Conservation (phyloP, 2,888 invertebrate genomes). For the Leucozona laternaria region DNA sequence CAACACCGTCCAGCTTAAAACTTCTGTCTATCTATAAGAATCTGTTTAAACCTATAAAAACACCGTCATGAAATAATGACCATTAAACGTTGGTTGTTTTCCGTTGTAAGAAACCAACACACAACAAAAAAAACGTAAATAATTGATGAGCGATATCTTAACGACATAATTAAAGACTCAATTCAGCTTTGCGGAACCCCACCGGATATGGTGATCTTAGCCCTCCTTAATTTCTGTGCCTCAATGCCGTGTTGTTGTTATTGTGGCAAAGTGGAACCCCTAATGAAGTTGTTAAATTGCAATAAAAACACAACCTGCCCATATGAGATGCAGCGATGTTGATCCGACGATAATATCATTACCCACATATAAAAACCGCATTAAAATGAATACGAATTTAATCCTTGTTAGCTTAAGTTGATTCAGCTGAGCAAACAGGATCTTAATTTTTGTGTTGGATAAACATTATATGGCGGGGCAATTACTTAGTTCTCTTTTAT, state of each 20-base stretch:
- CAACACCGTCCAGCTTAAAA: background rate
- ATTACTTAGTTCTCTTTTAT: background rate
- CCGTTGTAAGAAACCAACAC: background rate
- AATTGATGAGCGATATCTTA: slow-evolving; percentile 64
- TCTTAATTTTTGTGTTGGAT: background rate
- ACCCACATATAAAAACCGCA: slow-evolving; percentile 10
- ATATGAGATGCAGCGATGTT: slow-evolving; percentile 10
- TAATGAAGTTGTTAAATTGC: slow-evolving; percentile 65
- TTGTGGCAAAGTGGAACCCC: slow-evolving; percentile 12
- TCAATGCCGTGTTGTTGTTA: slow-evolving; percentile 11
- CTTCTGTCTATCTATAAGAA: background rate
- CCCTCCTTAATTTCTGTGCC: slow-evolving; percentile 15
- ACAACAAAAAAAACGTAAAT: background rate
- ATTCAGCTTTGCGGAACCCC: slow-evolving; percentile 36
- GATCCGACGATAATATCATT: slow-evolving; percentile 7
- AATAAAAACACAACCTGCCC: slow-evolving; percentile 55
- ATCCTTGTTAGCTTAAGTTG: slow-evolving; percentile 37
- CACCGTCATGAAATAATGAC: background rate
- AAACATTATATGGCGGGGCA: slow-evolving; percentile 14
- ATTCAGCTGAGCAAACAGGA: slow-evolving; percentile 21
- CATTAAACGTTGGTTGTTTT: background rate
- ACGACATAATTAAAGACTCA: slow-evolving; percentile 61
- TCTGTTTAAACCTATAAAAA: background rate
- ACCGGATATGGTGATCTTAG: slow-evolving; percentile 37
- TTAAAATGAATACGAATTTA: slow-evolving; percentile 29